These are phyloP conservation scores for Pterocles burchelli DNA, from an alignment of 2,113 vertebrate genomes.

Conservation along the genomic window DNA sequence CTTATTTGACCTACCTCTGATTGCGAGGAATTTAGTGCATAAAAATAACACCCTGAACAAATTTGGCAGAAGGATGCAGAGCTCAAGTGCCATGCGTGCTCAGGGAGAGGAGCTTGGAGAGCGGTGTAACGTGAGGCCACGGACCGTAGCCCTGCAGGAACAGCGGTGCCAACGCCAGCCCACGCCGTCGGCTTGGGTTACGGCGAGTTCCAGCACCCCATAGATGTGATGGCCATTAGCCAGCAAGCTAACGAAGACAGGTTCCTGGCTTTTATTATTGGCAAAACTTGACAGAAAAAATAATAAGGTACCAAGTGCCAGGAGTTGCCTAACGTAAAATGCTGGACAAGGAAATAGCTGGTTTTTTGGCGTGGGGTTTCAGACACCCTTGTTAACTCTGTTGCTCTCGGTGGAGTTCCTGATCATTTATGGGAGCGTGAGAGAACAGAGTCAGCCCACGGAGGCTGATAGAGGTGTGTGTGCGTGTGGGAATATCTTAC, in stretches of 20 bases:
- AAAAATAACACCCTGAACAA: slow-evolving; percentile 52
- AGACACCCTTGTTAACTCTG: neutral
- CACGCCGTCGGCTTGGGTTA: neutral
- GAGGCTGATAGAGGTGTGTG: neutral
- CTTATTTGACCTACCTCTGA: slow-evolving; percentile 64
- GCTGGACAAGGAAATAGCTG: neutral
- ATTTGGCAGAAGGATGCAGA: slow-evolving; percentile 6
- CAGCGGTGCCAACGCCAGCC: neutral
- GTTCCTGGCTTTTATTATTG: slow-evolving; percentile 47
- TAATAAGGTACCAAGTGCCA: neutral
- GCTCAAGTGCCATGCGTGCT: neutral
- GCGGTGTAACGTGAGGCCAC: neutral
- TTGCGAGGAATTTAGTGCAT: slow-evolving; percentile 12
- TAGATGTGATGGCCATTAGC: neutral
- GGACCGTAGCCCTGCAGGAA: neutral
- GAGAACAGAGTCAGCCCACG: neutral
- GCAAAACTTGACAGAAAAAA: slow-evolving; percentile 37
- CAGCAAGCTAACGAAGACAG: slow-evolving; percentile 15
- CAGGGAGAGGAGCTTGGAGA: neutral
- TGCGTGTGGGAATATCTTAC: neutral
- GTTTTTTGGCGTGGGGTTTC: neutral
- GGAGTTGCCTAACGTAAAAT: neutral
- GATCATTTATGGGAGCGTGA: rapidly evolving
- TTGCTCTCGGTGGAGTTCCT: neutral
- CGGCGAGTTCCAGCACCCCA: neutral